Evolutionary conservation across 2,113 vertebrate species (phyloP), one percentile per base, ranked within the genome.

Genomic region (Cariama cristata): DNA sequence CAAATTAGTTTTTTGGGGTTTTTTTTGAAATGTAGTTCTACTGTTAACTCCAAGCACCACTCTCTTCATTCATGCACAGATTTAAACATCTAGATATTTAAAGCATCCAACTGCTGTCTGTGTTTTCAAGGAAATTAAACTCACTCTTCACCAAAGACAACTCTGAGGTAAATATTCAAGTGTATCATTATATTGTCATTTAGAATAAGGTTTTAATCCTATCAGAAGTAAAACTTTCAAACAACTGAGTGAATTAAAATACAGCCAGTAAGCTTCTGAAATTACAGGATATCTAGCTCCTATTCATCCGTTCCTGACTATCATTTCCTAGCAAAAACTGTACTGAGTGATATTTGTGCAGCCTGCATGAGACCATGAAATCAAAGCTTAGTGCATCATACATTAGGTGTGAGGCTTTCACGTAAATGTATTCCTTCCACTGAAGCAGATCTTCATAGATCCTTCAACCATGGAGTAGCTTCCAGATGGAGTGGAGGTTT

Each of bases 331-430:
- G 83, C 35, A 89, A 76, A 95, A 93, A 73, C 88, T 91, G 86
- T 66, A 44, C 76, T 63, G 83, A 93, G 72, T 88, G 93, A 95
- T 90, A 94, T 95, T 95, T 97, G 96, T 86, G 95, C 95, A 91
- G 90, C 17, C 84, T 64, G 95, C 96, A 82, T 45, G 69, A 79
- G 86, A 97, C 76, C 96, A 85, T 96, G 97, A 97, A 97, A 97
- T 96, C 95, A 95, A 95, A 97, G 95, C 88, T 90, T 60, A 87
- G 66, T 59, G 73, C 88, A 80, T 91, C 9, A 15, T 95, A 53
- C 69, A 76, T 75, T 63, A 66, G 92, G 88, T 92, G 77, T 66
- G 92, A 89, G 91, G 76, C n/a, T 82, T 87, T 82, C 96, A 67
- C 88, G 93, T 88, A 92, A 95, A 96, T 86, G 30, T 35, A 69